phyloP scores from a whole-genome alignment of 2,113 vertebrate genomes.

The Perccottus glenii region DNA sequence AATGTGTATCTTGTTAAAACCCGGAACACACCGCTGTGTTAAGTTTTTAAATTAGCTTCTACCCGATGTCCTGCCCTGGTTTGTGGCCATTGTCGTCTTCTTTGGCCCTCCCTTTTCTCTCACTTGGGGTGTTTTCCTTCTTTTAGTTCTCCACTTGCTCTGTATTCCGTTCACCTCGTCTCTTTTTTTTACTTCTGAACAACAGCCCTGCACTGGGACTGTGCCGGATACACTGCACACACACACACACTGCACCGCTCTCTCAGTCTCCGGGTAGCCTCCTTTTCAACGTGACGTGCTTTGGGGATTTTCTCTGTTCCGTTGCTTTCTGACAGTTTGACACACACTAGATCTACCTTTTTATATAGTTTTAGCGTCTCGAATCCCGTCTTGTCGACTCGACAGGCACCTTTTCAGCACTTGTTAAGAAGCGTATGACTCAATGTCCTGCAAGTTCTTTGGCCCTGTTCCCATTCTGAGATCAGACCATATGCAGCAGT shows the following conservation, averaged over 20 bases:
- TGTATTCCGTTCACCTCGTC: constrained; percentile 25
- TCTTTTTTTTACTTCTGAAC: constrained; percentile 11
- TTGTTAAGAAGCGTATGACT: constrained; percentile 19
- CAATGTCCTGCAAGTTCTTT: neutral
- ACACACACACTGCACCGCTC: constrained; percentile 1
- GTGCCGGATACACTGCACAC: constrained; percentile 9
- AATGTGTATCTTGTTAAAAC: too few relatives aligned
- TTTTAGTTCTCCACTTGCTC: neutral
- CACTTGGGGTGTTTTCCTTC: neutral
- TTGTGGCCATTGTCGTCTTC: neutral
- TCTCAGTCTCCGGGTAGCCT: constrained; percentile 18
- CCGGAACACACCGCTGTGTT: too few relatives aligned
- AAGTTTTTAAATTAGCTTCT: too few relatives aligned
- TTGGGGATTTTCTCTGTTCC: constrained; percentile 57
- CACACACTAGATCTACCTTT: constrained; percentile 22
- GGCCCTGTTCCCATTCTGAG: neutral
- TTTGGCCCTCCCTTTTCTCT: neutral
- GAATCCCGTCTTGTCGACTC: too few relatives aligned
- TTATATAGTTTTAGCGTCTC: neutral
- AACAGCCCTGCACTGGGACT: constrained; percentile 10
- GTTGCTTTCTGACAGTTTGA: constrained; percentile 59
- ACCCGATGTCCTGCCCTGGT: neutral
- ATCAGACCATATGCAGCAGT: neutral
- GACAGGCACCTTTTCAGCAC: neutral
- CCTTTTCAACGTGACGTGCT: constrained; percentile 47